Percentiles rank a stretch among this genome's conserved stretches.
Conservation (phyloP, 2,113 vertebrate genomes). For the Rhadina sibilatrix region DNA sequence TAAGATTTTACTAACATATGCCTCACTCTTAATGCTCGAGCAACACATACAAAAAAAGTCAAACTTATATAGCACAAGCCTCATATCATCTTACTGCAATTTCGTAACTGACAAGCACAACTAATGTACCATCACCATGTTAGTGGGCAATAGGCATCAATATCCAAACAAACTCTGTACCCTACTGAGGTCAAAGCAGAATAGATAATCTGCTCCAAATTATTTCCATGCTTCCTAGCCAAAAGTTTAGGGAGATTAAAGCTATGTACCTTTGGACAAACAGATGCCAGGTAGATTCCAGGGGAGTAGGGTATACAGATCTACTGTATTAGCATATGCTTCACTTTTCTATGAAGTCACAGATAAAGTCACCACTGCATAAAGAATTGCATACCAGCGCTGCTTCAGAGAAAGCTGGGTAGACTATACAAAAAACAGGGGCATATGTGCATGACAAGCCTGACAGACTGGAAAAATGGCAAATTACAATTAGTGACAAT, state of each 20-base stretch:
- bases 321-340: neutral
- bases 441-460: neutral
- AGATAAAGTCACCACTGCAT: neutral
- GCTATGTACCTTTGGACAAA: neutral
- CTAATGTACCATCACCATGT: too few species aligned
- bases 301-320: accelerated
- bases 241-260: neutral
- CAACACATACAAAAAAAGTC: neutral
- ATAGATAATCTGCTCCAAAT: neutral
- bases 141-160: neutral
- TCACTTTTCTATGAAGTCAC: neutral
- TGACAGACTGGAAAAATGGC: neutral
- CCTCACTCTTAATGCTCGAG: neutral
- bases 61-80: neutral
- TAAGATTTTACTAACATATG: neutral
- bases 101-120: neutral
- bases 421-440: neutral
- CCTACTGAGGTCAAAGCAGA: neutral
- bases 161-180: neutral
- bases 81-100: neutral
- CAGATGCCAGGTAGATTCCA: neutral
- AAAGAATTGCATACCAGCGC: neutral
- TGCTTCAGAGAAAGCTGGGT: neutral
- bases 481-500: neutral
- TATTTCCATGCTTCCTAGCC: neutral